Conservation (phyloP, 2,888 invertebrate species). For the Listrodromus nycthemerus region DNA sequence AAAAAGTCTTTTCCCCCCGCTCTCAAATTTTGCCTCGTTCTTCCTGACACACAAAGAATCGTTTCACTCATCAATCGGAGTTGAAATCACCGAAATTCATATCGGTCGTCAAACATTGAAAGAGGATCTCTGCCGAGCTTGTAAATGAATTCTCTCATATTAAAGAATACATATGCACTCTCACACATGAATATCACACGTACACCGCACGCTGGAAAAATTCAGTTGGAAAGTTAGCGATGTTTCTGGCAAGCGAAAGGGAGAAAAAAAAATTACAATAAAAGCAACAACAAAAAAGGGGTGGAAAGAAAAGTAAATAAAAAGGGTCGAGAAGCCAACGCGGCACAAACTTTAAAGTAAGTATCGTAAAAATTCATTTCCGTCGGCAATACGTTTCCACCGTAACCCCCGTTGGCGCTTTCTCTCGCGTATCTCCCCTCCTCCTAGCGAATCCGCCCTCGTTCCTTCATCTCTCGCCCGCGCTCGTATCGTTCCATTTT, state of each 20-base stretch:
- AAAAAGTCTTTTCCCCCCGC: no score
- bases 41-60: no score
- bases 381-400: slow-evolving; percentile 67
- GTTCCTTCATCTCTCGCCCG: slow-evolving; percentile 4
- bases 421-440: slow-evolving; percentile 56
- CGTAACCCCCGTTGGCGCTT: slow-evolving; percentile 66
- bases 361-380: slow-evolving; percentile 71
- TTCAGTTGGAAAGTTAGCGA: slow-evolving; percentile 60
- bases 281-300: slow-evolving; percentile 36
- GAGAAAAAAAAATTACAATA: slow-evolving; percentile 40
- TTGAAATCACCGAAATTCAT: slow-evolving; percentile 3
- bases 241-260: slow-evolving; percentile 47
- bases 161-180: background rate
- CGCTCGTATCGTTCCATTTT: slow-evolving; percentile 18
- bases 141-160: background rate
- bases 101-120: slow-evolving; percentile 1
- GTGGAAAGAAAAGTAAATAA: slow-evolving; percentile 32
- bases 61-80: background rate
- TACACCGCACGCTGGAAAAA: slow-evolving; percentile 44
- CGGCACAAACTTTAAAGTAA: slow-evolving; percentile 73
- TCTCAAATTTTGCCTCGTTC: no score
- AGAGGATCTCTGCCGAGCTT: slow-evolving; percentile 28
- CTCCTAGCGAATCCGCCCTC: slow-evolving; percentile 31
- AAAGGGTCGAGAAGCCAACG: slow-evolving; percentile 64
- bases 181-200: slow-evolving; percentile 48